Evolutionary conservation across 1,140 invertebrate genomes (phyloP).

Genomic region (Drosophila micromelanica): DNA sequence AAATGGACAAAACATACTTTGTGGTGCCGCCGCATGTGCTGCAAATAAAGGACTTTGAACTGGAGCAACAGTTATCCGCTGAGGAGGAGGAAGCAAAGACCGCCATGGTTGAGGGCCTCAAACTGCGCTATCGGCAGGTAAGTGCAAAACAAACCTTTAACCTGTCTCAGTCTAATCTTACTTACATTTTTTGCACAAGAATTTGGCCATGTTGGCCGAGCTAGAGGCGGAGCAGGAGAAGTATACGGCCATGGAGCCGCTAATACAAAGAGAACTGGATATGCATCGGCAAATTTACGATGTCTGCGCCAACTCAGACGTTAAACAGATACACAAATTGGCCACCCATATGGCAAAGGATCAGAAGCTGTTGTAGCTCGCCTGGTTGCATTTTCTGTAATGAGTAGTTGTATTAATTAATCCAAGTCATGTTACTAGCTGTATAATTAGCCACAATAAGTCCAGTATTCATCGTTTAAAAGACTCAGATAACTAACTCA

Average conservation of each 20-base stretch:
- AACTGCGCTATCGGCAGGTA: slow-evolving; percentile 58
- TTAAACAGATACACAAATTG: slow-evolving; percentile 29
- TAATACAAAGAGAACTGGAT: slow-evolving; percentile 51
- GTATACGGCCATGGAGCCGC: slow-evolving; percentile 35
- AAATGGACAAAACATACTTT: slow-evolving; percentile 57
- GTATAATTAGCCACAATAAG: background rate
- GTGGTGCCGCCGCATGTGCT: slow-evolving; percentile 65
- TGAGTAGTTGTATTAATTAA: no score
- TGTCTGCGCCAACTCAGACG: slow-evolving; percentile 17
- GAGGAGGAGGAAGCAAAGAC: slow-evolving; percentile 52
- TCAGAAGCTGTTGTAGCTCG: background rate
- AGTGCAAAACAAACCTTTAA: background rate
- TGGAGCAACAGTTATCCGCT: slow-evolving; percentile 29
- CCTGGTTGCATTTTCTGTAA: background rate
- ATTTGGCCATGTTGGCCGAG: slow-evolving; percentile 62
- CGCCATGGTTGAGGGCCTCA: slow-evolving; percentile 38
- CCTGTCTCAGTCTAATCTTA: background rate
- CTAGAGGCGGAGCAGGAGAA: slow-evolving; percentile 52
- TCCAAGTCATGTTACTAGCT: background rate
- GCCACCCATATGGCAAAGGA: slow-evolving; percentile 20
- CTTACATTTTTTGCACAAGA: slow-evolving; percentile 44
- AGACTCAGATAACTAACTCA: no score
- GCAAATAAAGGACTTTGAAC: slow-evolving; percentile 46
- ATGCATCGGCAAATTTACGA: slow-evolving; percentile 46
- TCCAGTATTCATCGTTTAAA: background rate